Evolutionary conservation across 2,113 vertebrate species (phyloP).

Genomic region (Ageneiosus marmoratus): DNA sequence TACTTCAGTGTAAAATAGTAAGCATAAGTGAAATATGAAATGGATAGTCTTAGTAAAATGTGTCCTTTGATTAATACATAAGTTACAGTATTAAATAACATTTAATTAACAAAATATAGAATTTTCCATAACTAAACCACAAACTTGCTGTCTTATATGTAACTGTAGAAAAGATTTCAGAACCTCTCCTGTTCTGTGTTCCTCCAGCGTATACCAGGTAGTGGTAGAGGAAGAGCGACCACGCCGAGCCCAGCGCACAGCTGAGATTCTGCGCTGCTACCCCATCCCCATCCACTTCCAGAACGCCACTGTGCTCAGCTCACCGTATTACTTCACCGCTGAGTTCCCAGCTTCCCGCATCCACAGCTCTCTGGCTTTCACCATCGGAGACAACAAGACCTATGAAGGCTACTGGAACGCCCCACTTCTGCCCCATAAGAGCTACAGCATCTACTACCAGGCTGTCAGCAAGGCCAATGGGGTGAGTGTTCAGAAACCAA

Average conservation of each 20-base stretch:
- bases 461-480: conserved; percentile 96
- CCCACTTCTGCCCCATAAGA: conserved; percentile 95
- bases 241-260: conserved; percentile 83
- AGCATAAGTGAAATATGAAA: neutral
- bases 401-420: conserved; percentile 94
- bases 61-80: neutral
- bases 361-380: conserved; percentile 79
- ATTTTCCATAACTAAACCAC: neutral
- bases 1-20: no score
- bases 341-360: conserved; percentile 85
- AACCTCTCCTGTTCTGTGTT: conserved; percentile 3
- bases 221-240: conserved; percentile 95
- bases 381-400: conserved; percentile 92
- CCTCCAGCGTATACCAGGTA: conserved; percentile 88
- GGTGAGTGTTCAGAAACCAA: conserved; percentile 75
- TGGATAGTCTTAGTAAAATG: neutral
- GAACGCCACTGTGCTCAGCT: conserved; percentile 84
- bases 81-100: neutral
- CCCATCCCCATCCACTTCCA: conserved; percentile 92
- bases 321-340: conserved; percentile 90
- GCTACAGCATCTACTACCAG: conserved; percentile 96
- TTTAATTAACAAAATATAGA: neutral
- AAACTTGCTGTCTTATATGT: neutral
- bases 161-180: neutral
- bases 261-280: conserved; percentile 91